These are phyloP conservation scores for Lordiphosa clarofinis DNA, from an alignment of 1,140 invertebrate species.

Conservation along the genomic window DNA sequence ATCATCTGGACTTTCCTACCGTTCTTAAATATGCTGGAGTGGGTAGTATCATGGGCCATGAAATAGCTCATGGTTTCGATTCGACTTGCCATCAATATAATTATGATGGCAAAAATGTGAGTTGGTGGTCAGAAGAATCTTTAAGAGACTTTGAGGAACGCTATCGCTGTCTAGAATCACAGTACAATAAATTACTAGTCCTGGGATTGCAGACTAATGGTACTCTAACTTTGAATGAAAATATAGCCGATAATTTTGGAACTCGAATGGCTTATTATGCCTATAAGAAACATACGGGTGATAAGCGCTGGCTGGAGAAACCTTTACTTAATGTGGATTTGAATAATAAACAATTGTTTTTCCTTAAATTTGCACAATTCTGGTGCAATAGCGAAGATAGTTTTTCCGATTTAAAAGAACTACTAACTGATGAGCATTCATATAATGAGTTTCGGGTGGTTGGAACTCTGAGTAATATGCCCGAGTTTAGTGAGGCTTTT, in stretches of 20 bases:
- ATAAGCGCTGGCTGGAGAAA: constrained; percentile 79
- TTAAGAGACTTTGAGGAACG: constrained; percentile 84
- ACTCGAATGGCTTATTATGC: constrained; percentile 87
- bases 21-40: constrained; percentile 83
- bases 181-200: constrained; percentile 83
- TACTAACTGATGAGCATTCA: constrained; percentile 61
- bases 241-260: constrained; percentile 95
- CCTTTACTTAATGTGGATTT: constrained; percentile 81
- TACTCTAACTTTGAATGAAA: constrained; percentile 89
- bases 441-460: constrained; percentile 83
- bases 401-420: constrained; percentile 56
- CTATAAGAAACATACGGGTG: constrained; percentile 79
- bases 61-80: constrained; percentile 86
- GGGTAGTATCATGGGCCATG: constrained; percentile 85
- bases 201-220: constrained; percentile 85
- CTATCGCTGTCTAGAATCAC: constrained; percentile 91
- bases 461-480: constrained; percentile 85
- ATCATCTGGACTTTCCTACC: constrained; percentile 50
- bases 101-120: constrained; percentile 85
- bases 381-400: constrained; percentile 82
- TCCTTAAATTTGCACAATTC: constrained; percentile 82
- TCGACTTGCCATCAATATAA: constrained; percentile 88
- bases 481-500: constrained; percentile 84
- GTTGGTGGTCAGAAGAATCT: constrained; percentile 92
- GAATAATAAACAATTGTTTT: constrained; percentile 82